These are phyloP conservation scores for Machaerirhynchus nigripectus DNA, from an alignment of 2,113 vertebrate species.

Conservation along the genomic window DNA sequence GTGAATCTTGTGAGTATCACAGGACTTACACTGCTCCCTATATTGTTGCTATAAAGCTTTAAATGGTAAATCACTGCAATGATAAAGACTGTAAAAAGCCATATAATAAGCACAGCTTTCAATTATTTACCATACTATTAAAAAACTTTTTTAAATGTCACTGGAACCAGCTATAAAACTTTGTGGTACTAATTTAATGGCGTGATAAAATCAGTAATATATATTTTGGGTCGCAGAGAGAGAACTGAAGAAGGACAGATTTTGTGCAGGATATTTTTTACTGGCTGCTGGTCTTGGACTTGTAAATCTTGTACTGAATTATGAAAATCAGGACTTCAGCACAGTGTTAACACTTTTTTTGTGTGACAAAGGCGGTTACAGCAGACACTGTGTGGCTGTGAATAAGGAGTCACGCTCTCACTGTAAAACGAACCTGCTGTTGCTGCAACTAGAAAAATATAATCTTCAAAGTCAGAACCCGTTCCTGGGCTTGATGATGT, in stretches of 20 bases:
- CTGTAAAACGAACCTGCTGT: background rate
- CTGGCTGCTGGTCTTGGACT: background rate
- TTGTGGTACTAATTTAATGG: background rate
- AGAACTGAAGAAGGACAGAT: background rate
- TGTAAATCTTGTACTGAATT: background rate
- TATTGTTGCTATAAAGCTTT: background rate
- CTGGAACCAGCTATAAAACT: background rate
- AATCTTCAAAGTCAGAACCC: background rate
- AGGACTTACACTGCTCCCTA: background rate
- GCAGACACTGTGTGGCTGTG: background rate
- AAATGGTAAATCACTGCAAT: background rate
- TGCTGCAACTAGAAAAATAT: background rate
- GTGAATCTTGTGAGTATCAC: background rate
- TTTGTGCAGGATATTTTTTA: background rate
- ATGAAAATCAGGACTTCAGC: background rate
- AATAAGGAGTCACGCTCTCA: background rate
- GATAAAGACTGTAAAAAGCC: background rate
- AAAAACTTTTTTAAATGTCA: slow-evolving; percentile 9
- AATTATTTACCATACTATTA: background rate
- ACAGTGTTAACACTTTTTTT: background rate
- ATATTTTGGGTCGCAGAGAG: background rate
- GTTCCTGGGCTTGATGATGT: background rate
- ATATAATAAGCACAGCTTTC: slow-evolving; percentile 3
- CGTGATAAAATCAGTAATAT: background rate
- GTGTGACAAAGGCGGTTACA: background rate